Evolutionary conservation across 2,113 vertebrate genomes (phyloP), one percentile per base, ranked within the genome.

Genomic region (Herpetotheres cachinnans): DNA sequence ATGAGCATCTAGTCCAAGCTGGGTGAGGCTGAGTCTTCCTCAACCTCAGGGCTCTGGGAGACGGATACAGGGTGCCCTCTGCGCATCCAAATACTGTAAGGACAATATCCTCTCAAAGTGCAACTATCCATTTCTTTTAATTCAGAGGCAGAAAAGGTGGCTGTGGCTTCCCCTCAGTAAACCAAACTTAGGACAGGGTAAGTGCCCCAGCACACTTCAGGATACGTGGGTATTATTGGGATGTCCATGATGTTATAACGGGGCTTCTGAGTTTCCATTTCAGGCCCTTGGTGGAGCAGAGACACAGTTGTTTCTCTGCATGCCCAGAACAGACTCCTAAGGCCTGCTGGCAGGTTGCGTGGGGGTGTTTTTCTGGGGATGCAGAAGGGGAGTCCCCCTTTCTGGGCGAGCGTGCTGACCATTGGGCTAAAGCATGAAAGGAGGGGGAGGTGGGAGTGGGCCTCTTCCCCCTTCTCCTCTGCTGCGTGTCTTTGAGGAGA

Each of bases 21-120:
- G 69, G 24, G 17, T 38, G 22, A 86, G 52, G 20, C 0, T 52
- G 32, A 69, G 24, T 73, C 65, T 89, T 58, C 69, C 11, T 34
- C 27, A n/a, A 21, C 19, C 49, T 29, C 58, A 65, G n/a, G 26
- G 36, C 34, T 13, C 58, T n/a, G 32, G 11, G 65, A 82, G n/a
- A 20, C 0, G 5, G 19, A 19, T 67, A 49, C 16, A 17, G 17
- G 29, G 14, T 17, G 49, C 24, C 18, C 16, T 86, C 19, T 1
- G 1, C 0, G 0, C 0, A 0, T 42, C 17, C 38, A 67, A 78
- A 86, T 40, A 26, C 25, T 58, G 4, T 24, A 47, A 90, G 11
- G 16, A 29, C 26, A 27, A 36, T 5, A 8, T 32, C 30, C 65
- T 82, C 73, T 81, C n/a, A 40, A 77, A 86, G 52, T 32, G 47